These are phyloP conservation scores for Melinaea marsaeus DNA, from an alignment of 2,888 invertebrate species.

Conservation along the genomic window DNA sequence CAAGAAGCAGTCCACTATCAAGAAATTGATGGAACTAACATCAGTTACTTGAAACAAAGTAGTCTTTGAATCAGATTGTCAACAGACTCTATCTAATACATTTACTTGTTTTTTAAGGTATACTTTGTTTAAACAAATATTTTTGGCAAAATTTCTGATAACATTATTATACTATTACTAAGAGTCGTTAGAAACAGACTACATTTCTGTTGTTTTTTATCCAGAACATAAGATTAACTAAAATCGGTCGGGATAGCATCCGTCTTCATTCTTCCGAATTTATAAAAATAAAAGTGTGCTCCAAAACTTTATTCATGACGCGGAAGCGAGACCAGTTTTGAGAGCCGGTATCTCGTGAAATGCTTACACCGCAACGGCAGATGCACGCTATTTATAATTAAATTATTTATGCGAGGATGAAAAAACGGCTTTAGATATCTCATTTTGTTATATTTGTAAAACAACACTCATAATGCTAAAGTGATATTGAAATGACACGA, in stretches of 20 bases:
- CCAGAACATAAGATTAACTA: background rate
- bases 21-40: no score
- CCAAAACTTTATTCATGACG: slow-evolving; percentile 27
- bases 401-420: slow-evolving; percentile 19
- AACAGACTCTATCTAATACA: no score
- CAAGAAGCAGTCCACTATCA: no score
- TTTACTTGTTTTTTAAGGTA: no score
- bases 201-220: slow-evolving; percentile 1
- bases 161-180: no score
- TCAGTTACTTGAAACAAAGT: no score
- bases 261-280: slow-evolving; percentile 34
- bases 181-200: no score
- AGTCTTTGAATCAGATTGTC: no score
- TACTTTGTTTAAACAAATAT: no score
- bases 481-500: no score
- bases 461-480: no score
- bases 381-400: slow-evolving; percentile 32
- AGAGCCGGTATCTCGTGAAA: slow-evolving; percentile 4
- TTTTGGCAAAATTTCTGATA: no score
- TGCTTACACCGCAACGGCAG: slow-evolving; percentile 20
- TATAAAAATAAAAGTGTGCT: slow-evolving; percentile 30
- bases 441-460: background rate
- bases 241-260: slow-evolving; percentile 30
- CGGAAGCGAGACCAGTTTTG: slow-evolving; percentile 37
- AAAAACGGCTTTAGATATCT: background rate